A percentile compares a stretch with the other conserved stretches of the same genome.
These are phyloP conservation scores for Zootermopsis nevadensis DNA, from an alignment of 2,888 invertebrate species.

Conservation along the genomic window DNA sequence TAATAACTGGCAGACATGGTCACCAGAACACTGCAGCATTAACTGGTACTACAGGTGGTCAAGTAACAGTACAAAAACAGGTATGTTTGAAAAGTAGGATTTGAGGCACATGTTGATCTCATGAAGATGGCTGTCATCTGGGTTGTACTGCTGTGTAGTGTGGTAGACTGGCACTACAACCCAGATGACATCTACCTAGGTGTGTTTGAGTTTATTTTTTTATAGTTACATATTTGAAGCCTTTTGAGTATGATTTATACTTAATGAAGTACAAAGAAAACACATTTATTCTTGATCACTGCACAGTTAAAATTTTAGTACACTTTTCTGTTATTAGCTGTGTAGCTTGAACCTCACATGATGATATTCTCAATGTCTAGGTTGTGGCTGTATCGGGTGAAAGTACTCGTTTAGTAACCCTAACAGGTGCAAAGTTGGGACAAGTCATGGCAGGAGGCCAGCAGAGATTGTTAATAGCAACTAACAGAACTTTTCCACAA, in stretches of 20 bases:
- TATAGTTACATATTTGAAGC: no score
- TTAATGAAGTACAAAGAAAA: no score
- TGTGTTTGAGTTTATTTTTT: not conserved
- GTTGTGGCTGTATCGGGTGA: constrained; percentile 26
- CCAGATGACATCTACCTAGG: no score
- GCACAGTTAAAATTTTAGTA: not conserved
- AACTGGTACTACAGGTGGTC: not conserved
- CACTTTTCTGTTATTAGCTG: not conserved
- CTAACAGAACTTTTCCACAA: constrained; percentile 6
- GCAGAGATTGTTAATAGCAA: not conserved
- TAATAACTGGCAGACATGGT: constrained; percentile 34
- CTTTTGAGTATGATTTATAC: no score
- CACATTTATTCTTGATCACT: no score
- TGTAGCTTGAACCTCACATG: no score
- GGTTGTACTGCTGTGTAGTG: no score
- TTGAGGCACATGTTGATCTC: no score
- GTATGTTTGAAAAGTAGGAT: no score
- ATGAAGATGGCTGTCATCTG: no score
- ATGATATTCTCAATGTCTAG: not conserved
- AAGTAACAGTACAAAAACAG: constrained; percentile 42
- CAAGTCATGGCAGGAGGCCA: constrained; percentile 4
- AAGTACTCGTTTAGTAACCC: constrained; percentile 35
- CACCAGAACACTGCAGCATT: not conserved
- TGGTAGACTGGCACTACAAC: no score
- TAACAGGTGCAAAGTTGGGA: constrained; percentile 31